Evolutionary conservation across 2,113 vertebrate genomes (phyloP), one percentile per base, ranked within the genome.

Genomic region (Sigmodon hispidus): DNA sequence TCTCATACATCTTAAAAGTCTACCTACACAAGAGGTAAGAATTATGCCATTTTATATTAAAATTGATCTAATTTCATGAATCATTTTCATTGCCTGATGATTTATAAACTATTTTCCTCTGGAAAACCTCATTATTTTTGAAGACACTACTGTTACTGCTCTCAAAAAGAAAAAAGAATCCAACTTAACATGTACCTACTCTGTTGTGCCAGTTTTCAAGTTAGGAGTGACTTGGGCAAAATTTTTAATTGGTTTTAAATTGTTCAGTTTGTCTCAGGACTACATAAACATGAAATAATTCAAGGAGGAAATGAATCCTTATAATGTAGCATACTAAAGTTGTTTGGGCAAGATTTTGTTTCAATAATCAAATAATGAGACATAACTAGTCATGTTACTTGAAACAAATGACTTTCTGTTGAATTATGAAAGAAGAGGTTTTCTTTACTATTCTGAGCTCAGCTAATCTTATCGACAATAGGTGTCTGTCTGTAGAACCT

Each of bases 331-430:
- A 87, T 0, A 97, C 89, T 63, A 97, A 55, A 98, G 65, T 92
- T 96, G 85, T 97, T 97, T 91, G 81, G 57, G 94, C 24, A 59
- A 95, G 59, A 1, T 7, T 16, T 26, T 40, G 87, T 97, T 50
- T 72, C 88, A 97, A 97, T 97, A 97, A 97, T 96, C 94, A 97
- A 93, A 96, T 97, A 98, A 98, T 97, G 98, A 96, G 81, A 96
- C 83, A 96, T 96, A 98, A 98, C 97, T 96, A 96, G 94, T 98
- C 96, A 98, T 95, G 97, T 97, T 97, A 96, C 91, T 98, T 97
- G 89, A 97, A 98, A 97, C 67, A 98, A 93, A 98, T 98, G 97
- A 96, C 57, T 83, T 94, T 98, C 92, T 96, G 87, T 90, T 97
- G 95, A 98, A 98, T 94, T 92, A 97, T 34, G 12, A 98, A 98